Evolutionary conservation across 1,140 invertebrate genomes (phyloP), one percentile per base, ranked within the genome.

Genomic region (Drosophila subobscura): DNA sequence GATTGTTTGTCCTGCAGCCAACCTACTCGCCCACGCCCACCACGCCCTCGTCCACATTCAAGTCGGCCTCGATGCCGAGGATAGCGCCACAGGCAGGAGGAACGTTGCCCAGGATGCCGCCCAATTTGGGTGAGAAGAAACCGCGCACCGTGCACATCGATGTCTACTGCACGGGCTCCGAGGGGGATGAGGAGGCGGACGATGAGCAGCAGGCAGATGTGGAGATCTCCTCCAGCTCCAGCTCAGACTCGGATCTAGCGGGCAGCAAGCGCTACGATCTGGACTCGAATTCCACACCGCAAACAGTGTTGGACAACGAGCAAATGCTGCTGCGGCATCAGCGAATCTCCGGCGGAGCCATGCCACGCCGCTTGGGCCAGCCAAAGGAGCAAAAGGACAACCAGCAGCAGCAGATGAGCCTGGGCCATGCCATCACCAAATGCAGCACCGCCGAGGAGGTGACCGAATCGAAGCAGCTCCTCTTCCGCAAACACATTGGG

Each of bases 101-200:
- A 8, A 22, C 37, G 0, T 33, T 40, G 1, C 49, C 70, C 12
- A 12, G 56, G 12, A 1, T 37, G 33, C 10, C 47, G 6, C 27
- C 72, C 8, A 89, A 79, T 29, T 79, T 91, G 60, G 74, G 92
- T 0, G 92, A 93, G 59, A 94, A 93, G 64, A 94, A 95, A 74
- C 94, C 95, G 2, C 92, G 95, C 52, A 96, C 95, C 1, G 95
- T 96, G 12, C 95, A 96, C 76, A 96, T 96, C 41, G 95, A 96
- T 90, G 95, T 96, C 4, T 96, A 96, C 72, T 96, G 95, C 78
- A 96, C 95, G 0, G 95, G 94, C 2, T 95, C 95, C 2, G 95
- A 95, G 67, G 92, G 93, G n/a, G 94, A 94, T 41, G 92, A 92
- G 14, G 92, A 79, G 27, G 95, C 95, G 51, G 92, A 93, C 22